Conservation (phyloP, 1,140 invertebrate genomes). For the Drosophila navojoa region DNA sequence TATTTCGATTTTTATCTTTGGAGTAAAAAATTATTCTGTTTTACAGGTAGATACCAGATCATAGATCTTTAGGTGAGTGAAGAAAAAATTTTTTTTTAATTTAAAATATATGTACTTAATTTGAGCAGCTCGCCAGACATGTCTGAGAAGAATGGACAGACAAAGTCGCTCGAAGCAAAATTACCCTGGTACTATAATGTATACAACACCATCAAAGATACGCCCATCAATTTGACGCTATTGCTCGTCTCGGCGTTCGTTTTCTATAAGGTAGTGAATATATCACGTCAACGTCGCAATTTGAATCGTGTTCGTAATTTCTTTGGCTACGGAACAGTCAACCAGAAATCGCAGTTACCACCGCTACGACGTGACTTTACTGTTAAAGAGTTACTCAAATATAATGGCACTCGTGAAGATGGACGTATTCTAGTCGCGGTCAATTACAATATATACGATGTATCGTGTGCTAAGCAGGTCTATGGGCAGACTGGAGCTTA, state of each 20-base stretch:
- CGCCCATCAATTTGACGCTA: slow-evolving; percentile 36
- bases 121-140: slow-evolving; percentile 1
- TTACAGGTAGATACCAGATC: neutral
- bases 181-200: slow-evolving; percentile 50
- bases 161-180: slow-evolving; percentile 9
- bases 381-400: slow-evolving; percentile 41
- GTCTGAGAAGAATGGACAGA: slow-evolving; percentile 1
- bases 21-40: neutral
- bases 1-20: neutral
- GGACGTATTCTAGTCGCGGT: slow-evolving; percentile 57
- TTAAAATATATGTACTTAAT: neutral
- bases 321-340: neutral
- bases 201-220: slow-evolving; percentile 39
- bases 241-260: slow-evolving; percentile 53
- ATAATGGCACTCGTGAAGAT: slow-evolving; percentile 46
- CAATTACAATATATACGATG: slow-evolving; percentile 59
- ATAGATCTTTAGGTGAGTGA: neutral
- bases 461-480: slow-evolving; percentile 44
- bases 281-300: slow-evolving; percentile 22
- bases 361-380: slow-evolving; percentile 46
- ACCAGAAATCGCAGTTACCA: neutral
- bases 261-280: slow-evolving; percentile 50
- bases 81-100: too few relatives aligned
- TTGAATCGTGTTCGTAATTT: neutral
- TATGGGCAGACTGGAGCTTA: slow-evolving; percentile 54